These are phyloP conservation scores for Parnassius glacialis DNA, from an alignment of 2,888 invertebrate genomes.

Conservation along the genomic window DNA sequence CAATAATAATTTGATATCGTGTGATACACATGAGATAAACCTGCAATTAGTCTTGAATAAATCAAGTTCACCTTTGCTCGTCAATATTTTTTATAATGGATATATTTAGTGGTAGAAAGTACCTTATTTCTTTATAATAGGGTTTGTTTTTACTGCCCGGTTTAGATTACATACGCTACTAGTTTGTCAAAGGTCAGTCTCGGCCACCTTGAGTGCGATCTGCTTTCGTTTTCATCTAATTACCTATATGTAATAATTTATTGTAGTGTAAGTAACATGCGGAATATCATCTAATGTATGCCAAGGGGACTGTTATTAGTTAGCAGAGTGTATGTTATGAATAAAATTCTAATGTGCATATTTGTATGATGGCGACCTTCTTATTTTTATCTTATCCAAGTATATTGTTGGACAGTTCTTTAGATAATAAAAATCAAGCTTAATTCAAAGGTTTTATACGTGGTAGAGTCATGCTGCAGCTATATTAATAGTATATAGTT, in stretches of 20 bases:
- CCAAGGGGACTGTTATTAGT: too few relatives aligned
- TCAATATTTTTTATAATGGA: conserved; percentile 8
- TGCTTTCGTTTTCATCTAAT: conserved; percentile 26
- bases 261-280: not conserved
- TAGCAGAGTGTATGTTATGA: too few relatives aligned
- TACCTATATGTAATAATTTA: conserved; percentile 18
- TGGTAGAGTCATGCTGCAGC: too few relatives aligned
- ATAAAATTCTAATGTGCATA: too few relatives aligned
- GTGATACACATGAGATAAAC: conserved; percentile 12
- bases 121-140: not conserved
- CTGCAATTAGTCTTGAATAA: conserved; percentile 22
- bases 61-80: conserved; percentile 20
- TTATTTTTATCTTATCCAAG: too few relatives aligned
- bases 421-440: not conserved
- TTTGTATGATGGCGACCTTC: too few relatives aligned
- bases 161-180: conserved; percentile 5
- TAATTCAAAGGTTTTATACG: too few relatives aligned
- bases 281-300: not conserved
- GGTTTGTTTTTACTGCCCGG: not conserved
- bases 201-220: conserved; percentile 26
- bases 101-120: too few relatives aligned
- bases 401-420: too few relatives aligned
- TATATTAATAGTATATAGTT: too few relatives aligned
- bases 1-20: conserved; percentile 4
- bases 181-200: conserved; percentile 24